phyloP scores from a whole-genome alignment of 2,797 vertebrate species.

The Mico argentatus region DNA sequence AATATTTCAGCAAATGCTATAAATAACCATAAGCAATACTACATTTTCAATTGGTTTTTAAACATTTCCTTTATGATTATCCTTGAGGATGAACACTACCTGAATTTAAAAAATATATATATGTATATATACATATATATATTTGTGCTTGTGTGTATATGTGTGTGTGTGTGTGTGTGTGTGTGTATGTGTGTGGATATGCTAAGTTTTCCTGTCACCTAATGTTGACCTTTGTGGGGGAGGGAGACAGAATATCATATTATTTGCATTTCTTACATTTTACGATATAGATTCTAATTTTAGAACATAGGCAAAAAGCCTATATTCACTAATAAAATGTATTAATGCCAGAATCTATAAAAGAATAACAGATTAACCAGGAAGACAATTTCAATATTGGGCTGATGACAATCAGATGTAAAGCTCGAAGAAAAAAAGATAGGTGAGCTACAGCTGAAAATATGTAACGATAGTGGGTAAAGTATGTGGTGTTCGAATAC shows the following conservation, averaged over 20 bases:
- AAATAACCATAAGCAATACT: background rate
- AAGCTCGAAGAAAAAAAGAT: background rate
- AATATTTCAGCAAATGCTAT: too few species aligned
- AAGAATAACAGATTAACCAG: background rate
- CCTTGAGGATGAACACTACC: background rate
- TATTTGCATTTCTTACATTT: background rate
- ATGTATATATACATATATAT: too few species aligned
- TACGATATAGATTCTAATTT: background rate
- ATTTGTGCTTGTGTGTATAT: rapidly evolving
- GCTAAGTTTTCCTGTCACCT: background rate
- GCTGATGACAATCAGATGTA: background rate
- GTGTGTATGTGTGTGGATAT: background rate
- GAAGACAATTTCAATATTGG: background rate
- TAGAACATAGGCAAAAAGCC: background rate
- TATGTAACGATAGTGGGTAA: background rate
- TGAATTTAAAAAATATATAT: background rate
- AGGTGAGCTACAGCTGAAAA: background rate
- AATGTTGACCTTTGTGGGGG: background rate
- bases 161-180: too few species aligned
- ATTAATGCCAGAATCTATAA: background rate
- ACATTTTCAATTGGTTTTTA: conserved; percentile 42
- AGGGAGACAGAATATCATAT: background rate
- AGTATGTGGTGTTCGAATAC: background rate
- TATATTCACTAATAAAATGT: background rate
- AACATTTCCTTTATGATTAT: background rate